Evolutionary conservation across 2,797 vertebrate species (phyloP).

Genomic region (Pseudopleuronectes americanus): DNA sequence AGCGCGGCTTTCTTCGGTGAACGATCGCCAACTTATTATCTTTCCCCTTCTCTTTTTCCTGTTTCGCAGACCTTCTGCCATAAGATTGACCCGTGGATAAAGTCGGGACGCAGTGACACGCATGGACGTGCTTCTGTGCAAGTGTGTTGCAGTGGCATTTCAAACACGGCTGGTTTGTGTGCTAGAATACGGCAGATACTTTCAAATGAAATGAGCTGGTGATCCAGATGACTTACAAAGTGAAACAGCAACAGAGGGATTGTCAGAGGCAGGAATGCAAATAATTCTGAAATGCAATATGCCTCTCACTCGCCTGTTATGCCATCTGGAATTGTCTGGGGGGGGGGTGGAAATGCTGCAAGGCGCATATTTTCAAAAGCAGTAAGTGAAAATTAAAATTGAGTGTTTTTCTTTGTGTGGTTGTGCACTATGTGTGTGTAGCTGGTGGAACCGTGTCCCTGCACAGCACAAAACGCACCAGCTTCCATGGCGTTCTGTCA

Average conservation of each 20-base stretch:
- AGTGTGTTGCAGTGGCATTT: constrained; percentile 41
- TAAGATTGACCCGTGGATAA: constrained; percentile 49
- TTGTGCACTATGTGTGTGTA: background rate
- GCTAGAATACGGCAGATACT: constrained; percentile 56
- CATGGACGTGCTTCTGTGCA: constrained; percentile 30
- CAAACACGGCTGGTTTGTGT: constrained; percentile 41
- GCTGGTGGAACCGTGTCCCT: constrained; percentile 2
- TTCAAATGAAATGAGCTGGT: constrained; percentile 66
- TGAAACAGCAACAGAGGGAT: constrained; percentile 65
- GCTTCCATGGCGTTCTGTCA: background rate
- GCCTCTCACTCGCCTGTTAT: constrained; percentile 52
- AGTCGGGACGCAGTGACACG: constrained; percentile 32
- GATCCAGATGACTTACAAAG: constrained; percentile 70
- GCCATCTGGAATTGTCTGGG: constrained; percentile 80
- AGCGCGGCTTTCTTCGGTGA: constrained; percentile 35
- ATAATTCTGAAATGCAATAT: constrained; percentile 68
- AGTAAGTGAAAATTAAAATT: constrained; percentile 54
- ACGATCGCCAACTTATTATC: constrained; percentile 45
- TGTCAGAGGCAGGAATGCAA: constrained; percentile 63
- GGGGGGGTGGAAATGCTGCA: constrained; percentile 30
- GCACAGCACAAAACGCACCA: background rate
- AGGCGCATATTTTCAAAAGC: constrained; percentile 48
- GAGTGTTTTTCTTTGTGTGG: constrained; percentile 18
- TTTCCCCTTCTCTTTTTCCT: constrained; percentile 1
- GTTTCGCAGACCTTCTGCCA: constrained; percentile 49